Base-by-base conservation (phyloP, 2,113 vertebrate genomes). In the Eudyptes chrysolophus region DNA sequence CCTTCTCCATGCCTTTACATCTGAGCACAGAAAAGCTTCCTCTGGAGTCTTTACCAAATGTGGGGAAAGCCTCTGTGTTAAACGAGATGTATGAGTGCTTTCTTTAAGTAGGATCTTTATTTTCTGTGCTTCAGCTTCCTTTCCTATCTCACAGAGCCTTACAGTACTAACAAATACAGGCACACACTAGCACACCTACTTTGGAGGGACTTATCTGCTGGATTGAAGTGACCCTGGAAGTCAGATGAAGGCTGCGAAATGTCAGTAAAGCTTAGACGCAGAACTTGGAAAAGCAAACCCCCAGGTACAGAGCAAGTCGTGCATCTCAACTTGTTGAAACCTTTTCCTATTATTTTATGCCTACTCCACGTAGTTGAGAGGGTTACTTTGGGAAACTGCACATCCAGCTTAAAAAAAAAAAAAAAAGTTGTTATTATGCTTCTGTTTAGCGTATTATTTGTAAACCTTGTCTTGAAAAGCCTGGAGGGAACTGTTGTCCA, bases 321-420 rank as follows among this genome's bases (percentile, higher is more conserved):
- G 2, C 16, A 75, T 62, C 74, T 64, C 29, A 40, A 15, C 29
- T 38, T 34, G 8, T 27, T 61, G 60, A 66, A 87, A 58, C 3
- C 4, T 70, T 69, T 76, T 52, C 6, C 29, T 36, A 1, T 36
- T 85, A 9, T 82, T 84, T 80, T 82, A 13, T 61, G 48, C 18
- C 8, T n/a, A 5, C 12, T 46, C 12, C 14, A 27, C 4, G 0
- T 60, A 60, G 46, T 68, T 70, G 57, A 84, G 40, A 0, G 0
- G 27, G 9, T 49, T 80, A 29, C 26, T 55, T 84, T 44, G 55
- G 68, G 44, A 81, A 84, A 87, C 6, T 64, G 32, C 48, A 64
- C 5, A 44, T 52, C 21, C 34, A 81, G 7, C 30, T 74, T 78
- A 7, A n/a, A 69, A 34, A 10, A 26, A 20, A 32, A 4, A 42